Evolutionary conservation across 1,140 invertebrate species (phyloP).

Genomic region (Periplaneta americana): DNA sequence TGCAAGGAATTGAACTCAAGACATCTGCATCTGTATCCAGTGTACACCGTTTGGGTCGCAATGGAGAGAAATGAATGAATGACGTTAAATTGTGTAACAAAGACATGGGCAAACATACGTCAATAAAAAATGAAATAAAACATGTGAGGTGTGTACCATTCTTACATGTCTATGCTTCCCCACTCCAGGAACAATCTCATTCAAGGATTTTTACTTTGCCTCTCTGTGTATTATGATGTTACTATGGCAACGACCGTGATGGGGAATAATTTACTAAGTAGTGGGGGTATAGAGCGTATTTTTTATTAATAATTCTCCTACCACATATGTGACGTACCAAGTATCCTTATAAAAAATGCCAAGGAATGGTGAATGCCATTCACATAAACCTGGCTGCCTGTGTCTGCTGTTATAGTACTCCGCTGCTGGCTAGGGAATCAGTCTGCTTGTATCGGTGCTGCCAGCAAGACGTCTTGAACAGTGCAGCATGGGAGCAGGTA

Average conservation of each 20-base stretch:
- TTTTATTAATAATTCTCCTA: background rate
- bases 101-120: too few relatives aligned
- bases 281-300: background rate
- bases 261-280: background rate
- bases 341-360: background rate
- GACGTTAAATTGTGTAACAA: too few relatives aligned
- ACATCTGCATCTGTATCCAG: too few relatives aligned
- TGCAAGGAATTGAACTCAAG: too few relatives aligned
- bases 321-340: background rate
- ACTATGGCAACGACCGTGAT: background rate
- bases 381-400: background rate
- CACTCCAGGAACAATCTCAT: background rate
- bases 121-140: background rate
- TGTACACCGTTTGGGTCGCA: too few relatives aligned
- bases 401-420: background rate
- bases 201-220: background rate
- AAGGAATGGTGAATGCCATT: background rate
- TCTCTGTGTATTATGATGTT: background rate
- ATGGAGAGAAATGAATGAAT: too few relatives aligned
- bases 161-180: background rate
- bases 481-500: background rate
- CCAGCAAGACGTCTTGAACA: background rate
- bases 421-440: background rate
- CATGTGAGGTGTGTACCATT: background rate
- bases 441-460: background rate